Evolutionary conservation across 30 jellyfish, hydroid and myxozoan genomes (phyloP).

Genomic region (Sanderia malayensis): DNA sequence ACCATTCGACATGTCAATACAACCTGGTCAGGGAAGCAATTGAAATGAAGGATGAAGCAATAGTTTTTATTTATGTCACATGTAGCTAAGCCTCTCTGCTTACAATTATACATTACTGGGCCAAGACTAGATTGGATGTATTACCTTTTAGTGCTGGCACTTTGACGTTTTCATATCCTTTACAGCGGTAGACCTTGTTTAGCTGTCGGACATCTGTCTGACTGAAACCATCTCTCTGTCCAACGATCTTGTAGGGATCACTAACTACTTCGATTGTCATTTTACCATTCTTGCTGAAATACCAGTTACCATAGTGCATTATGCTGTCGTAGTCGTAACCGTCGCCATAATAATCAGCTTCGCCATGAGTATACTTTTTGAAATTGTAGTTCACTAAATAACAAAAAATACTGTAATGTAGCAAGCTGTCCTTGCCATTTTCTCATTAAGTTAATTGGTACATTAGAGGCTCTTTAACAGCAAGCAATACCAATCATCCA

Average conservation of each 20-base stretch:
- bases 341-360: conserved; percentile 61
- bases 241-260: conserved; percentile 19
- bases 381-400: conserved; percentile 8
- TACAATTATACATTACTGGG: no score
- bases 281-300: conserved; percentile 27
- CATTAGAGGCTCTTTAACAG: no score
- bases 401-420: neutral
- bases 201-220: conserved; percentile 52
- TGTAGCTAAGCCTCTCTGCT: no score
- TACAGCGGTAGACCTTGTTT: conserved; percentile 41
- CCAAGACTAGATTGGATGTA: no score
- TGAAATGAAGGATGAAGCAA: no score
- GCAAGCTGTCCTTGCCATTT: no score
- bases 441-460: no score
- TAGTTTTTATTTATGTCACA: no score
- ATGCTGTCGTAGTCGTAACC: conserved; percentile 47
- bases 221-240: conserved; percentile 68
- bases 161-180: conserved; percentile 28
- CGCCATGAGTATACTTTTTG: conserved; percentile 58
- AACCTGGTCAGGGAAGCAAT: conserved; percentile 12
- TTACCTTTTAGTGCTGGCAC: conserved; percentile 51
- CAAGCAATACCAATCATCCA: neutral
- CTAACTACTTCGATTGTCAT: conserved; percentile 36
- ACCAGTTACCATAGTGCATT: conserved; percentile 58
- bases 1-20: conserved; percentile 17